Base-by-base conservation (phyloP, 2,888 invertebrate genomes). In the Stomorhina lunata region DNA sequence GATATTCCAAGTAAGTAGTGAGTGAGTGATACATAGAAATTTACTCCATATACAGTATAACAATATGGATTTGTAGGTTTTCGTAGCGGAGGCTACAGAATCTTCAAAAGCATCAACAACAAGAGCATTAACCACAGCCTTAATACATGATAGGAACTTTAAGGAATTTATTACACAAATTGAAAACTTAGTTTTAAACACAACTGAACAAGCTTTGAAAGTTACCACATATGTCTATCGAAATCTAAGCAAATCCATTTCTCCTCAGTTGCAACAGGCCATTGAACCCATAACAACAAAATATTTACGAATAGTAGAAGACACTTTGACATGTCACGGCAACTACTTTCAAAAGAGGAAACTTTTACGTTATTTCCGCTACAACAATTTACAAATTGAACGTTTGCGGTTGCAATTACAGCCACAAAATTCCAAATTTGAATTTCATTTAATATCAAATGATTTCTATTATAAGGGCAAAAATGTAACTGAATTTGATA, bases 401-500 rank as follows among this genome's bases (percentile, higher is more conserved):
- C 61, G 80, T 32, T 65, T 84, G 48, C 84, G 84, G 12, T 37
- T 48, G 45, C 50, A 82, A 22, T 27, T 85, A 37, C 55, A 65
- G 10, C 84, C 85, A 3, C 29, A 72, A 25, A 50, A 59, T 45
- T 34, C 68, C 4, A 78, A 81, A 79, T 85, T 84, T 32, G 71
- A 84, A 48, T 85, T 85, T 66, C 80, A 84, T 50, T 72, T 86
- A 29, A 86, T 86, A 29, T 86, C 86, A 0, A 72, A 80, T 20
- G 84, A 84, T 10, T 86, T 85, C 57, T 81, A 85, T 63, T 81
- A 71, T 22, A 10, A 29, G 7, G 79, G 80, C 0, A 75, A 57
- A 34, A 86, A 85, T 69, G 27, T 43, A 25, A 86, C 86, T 2
- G 83, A 84, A 45, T 85, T 86, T 61, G 85, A 86, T 59, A 84